Evolutionary conservation across 2,888 invertebrate genomes (phyloP).

Genomic region (Scaptodrosophila latifasciaeformis): DNA sequence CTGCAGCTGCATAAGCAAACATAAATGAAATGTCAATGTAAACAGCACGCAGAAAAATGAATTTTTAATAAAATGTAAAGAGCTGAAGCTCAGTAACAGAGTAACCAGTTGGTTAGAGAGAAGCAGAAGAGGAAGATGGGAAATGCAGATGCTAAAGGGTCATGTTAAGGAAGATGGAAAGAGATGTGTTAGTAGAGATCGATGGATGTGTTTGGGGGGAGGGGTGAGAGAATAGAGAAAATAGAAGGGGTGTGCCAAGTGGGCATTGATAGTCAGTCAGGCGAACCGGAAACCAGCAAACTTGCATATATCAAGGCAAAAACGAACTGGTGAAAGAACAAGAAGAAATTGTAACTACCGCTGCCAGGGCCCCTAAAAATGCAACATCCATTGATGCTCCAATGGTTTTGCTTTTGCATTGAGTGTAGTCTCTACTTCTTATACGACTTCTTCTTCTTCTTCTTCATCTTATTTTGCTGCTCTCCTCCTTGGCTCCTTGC

Average conservation of each 20-base stretch:
- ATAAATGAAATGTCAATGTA: slow-evolving; percentile 56
- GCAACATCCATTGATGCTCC: too few relatives aligned
- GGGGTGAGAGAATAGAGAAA: too few relatives aligned
- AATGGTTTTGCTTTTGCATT: too few relatives aligned
- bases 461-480: slow-evolving; percentile 15
- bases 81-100: background rate
- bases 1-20: slow-evolving; percentile 45
- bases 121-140: background rate
- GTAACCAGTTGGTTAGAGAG: too few relatives aligned
- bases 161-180: background rate
- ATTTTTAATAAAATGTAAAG: slow-evolving; percentile 42
- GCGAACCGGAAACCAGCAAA: background rate
- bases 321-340: slow-evolving; percentile 23
- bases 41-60: slow-evolving; percentile 56
- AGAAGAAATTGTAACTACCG: slow-evolving; percentile 10
- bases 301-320: slow-evolving; percentile 55
- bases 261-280: background rate
- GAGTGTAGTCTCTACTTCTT: too few relatives aligned
- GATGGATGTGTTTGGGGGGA: background rate
- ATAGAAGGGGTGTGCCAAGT: slow-evolving; percentile 6
- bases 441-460: slow-evolving; percentile 1
- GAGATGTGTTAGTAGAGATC: background rate
- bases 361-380: too few relatives aligned
- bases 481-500: too few relatives aligned
- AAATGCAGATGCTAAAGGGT: background rate